Evolutionary conservation across 1,140 invertebrate genomes (phyloP).

Genomic region (Camponotus floridanus): DNA sequence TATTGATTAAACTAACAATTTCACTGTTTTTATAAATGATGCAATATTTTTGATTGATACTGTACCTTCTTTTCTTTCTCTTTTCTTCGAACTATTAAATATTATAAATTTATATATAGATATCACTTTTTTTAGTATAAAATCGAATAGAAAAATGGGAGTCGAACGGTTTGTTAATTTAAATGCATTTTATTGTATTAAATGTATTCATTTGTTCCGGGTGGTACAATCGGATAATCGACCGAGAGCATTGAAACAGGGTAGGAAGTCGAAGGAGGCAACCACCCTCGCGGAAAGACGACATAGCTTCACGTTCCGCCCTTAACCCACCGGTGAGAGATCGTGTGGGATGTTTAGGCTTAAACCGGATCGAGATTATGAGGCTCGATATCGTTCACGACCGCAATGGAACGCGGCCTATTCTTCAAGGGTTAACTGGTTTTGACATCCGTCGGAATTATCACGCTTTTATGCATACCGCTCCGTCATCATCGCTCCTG

Average conservation of each 20-base stretch:
- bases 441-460: conserved; percentile 68
- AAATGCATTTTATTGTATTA: conserved; percentile 6
- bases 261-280: conserved; percentile 71
- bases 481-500: conserved; percentile 49
- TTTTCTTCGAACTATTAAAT: conserved; percentile 70
- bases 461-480: conserved; percentile 58
- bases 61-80: conserved; percentile 66
- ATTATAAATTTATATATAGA: conserved; percentile 32
- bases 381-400: conserved; percentile 71
- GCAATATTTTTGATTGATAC: conserved; percentile 22
- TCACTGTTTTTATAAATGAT: no score
- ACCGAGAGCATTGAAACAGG: conserved; percentile 17
- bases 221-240: not conserved
- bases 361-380: conserved; percentile 76
- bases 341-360: conserved; percentile 64
- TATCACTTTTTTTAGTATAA: conserved; percentile 64
- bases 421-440: conserved; percentile 67
- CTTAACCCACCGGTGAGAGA: conserved; percentile 63
- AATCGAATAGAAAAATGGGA: conserved; percentile 31
- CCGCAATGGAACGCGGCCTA: conserved; percentile 66
- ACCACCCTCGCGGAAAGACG: conserved; percentile 60
- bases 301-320: conserved; percentile 78
- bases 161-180: conserved; percentile 48
- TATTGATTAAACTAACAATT: no score
- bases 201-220: conserved; percentile 52